Base-by-base conservation (phyloP, 2,797 vertebrate genomes). In the Cossypha dichroa region DNA sequence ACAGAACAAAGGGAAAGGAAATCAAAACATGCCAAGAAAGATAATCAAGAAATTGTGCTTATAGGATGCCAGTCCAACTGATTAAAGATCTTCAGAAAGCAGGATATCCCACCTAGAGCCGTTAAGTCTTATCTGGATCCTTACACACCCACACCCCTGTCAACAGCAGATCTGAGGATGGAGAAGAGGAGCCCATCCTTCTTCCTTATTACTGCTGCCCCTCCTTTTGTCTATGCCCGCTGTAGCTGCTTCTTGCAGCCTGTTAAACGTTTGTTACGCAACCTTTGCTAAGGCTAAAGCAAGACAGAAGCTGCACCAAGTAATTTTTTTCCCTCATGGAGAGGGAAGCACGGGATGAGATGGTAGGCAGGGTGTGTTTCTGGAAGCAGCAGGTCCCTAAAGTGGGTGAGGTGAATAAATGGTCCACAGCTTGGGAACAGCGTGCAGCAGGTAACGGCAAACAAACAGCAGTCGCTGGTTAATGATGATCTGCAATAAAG, bases 1-100 rank as follows among this genome's bases (percentile, higher is more conserved):
- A 90, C 87, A 31, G 83, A 96, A 93, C 85, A 95, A 90, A 94
- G 90, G 79, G 93, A 96, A 94, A 94, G 81, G 94, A 96, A 97
- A 94, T 73, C 0, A 2, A 94, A 94, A 90, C 64, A 79, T 6
- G 1, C 31, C 4, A 34, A 96, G 68, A 83, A 85, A 94, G 92
- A 95, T 84, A 88, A 91, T 76, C 73, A 90, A 93, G 81, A 86
- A 86, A 86, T 21, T 20, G 55, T 40, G 63, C 91, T 84, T 86
- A 63, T 78, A 85, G 79, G 66, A 91, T 73, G 73, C 73, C 68
- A 94, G 81, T 60, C 74, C 76, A 76, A 69, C 89, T 78, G 94
- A 93, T 84, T 73, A 91, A 88, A 95, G 73, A 91, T 81, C 77
- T 94, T 85, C 66, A 88, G 87, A 94, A 86, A 91, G 85, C 83